Percentiles rank a stretch among this genome's conserved stretches.
Evolutionary conservation across 64 coral and sea anemone species (phyloP).

Genomic region (Stichodactyla mertensii): DNA sequence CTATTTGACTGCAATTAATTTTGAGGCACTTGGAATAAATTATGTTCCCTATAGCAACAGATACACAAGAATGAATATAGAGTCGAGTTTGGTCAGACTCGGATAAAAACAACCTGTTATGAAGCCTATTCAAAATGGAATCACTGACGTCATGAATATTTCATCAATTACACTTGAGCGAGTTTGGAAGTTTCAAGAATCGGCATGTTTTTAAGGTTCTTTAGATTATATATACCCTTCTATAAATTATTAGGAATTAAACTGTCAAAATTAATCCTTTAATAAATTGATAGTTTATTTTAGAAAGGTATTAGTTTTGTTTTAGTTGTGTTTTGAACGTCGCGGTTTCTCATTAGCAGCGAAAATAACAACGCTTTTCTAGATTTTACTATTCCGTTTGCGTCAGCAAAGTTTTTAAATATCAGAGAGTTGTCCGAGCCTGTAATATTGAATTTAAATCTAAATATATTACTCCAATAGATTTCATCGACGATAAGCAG

Average conservation of each 20-base stretch:
- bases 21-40: not conserved
- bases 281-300: not conserved
- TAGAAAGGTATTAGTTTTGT: not conserved
- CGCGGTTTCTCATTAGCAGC: not conserved
- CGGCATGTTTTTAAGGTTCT: not conserved
- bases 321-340: not conserved
- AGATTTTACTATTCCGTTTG: not conserved
- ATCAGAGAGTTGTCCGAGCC: not conserved
- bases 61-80: not conserved
- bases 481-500: not conserved
- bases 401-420: not conserved
- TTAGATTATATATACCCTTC: not conserved
- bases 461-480: not conserved
- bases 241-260: not conserved
- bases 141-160: not conserved
- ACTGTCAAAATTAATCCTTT: not conserved
- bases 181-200: constrained; percentile 13
- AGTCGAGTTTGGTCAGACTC: not conserved
- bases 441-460: not conserved
- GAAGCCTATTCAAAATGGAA: not conserved
- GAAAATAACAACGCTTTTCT: not conserved
- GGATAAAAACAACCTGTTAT: not conserved
- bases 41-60: not conserved
- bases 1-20: not conserved
- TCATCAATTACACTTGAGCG: not conserved